Evolutionary conservation across 2,888 invertebrate genomes (phyloP).

Genomic region (Eustalomyia histrio): DNA sequence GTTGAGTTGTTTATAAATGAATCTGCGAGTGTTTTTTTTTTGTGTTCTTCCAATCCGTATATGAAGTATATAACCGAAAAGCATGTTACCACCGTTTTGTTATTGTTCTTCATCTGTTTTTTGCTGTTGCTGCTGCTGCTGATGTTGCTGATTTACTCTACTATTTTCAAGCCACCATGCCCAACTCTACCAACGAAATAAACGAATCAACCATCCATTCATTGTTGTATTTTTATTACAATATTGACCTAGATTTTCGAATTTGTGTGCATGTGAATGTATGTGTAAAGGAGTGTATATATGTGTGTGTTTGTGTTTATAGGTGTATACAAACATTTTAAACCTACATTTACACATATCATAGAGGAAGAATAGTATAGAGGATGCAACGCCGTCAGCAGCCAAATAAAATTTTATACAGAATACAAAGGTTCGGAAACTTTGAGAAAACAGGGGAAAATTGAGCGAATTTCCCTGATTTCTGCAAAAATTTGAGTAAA

Average conservation of each 20-base stretch:
- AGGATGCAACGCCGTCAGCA: no score
- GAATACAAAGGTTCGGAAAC: no score
- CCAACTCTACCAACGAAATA: slow-evolving; percentile 20
- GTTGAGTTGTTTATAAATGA: slow-evolving; percentile 25
- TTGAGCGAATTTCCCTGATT: no score
- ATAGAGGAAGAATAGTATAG: no score
- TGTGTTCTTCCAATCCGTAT: slow-evolving; percentile 10
- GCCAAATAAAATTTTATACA: no score
- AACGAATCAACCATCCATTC: slow-evolving; percentile 32
- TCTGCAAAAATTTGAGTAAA: no score
- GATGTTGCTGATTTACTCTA: slow-evolving; percentile 10
- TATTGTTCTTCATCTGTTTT: slow-evolving; percentile 30
- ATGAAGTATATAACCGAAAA: slow-evolving; percentile 33
- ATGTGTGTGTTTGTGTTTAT: not conserved
- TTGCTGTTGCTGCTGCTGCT: slow-evolving; percentile 12
- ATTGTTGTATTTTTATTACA: slow-evolving; percentile 64
- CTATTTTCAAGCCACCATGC: slow-evolving; percentile 15
- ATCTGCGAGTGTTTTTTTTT: not conserved
- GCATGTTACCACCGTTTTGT: slow-evolving; percentile 44
- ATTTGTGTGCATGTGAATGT: slow-evolving; percentile 34
- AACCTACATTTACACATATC: slow-evolving; percentile 37
- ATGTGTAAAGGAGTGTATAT: slow-evolving; percentile 7
- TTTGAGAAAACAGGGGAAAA: no score
- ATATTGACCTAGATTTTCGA: slow-evolving; percentile 62
- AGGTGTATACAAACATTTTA: slow-evolving; percentile 29